Evolutionary conservation across 1,140 invertebrate species (phyloP).

Genomic region (Brachionus koreanus): DNA sequence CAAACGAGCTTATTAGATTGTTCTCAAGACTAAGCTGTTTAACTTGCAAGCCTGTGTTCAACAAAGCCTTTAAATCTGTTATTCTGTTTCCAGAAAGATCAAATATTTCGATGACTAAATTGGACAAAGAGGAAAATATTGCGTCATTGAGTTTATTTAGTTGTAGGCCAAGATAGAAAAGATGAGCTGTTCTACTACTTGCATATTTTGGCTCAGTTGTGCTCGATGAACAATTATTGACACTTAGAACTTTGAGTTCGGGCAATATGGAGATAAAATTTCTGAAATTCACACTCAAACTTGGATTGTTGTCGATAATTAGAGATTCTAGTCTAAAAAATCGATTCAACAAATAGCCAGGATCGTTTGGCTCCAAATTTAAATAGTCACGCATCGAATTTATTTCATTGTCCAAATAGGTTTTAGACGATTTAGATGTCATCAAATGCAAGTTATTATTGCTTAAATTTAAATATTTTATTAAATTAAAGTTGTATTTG

Average conservation of each 20-base stretch:
- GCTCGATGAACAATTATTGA: background rate
- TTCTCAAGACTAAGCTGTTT: background rate
- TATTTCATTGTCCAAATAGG: conserved; percentile 2
- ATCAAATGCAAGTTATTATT: conserved; percentile 6
- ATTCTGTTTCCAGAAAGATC: background rate
- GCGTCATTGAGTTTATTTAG: background rate
- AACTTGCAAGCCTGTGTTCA: background rate
- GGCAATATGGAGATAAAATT: conserved; percentile 5
- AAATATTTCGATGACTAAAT: background rate
- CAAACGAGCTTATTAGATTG: background rate
- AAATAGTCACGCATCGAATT: background rate
- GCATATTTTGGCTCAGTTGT: background rate
- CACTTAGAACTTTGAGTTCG: background rate
- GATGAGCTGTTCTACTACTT: background rate
- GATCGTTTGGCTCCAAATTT: background rate
- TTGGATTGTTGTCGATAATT: conserved; percentile 24
- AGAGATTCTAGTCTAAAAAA: conserved; percentile 6
- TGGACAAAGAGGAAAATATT: background rate
- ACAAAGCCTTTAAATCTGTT: background rate
- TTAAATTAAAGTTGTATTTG: conserved; percentile 13
- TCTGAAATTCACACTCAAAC: background rate
- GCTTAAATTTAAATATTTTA: conserved; percentile 13
- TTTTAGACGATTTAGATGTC: background rate
- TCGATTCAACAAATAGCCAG: background rate
- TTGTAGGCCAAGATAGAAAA: background rate